These are phyloP conservation scores for Anagrus nilaparvatae DNA, from an alignment of 1,140 invertebrate genomes.

Conservation along the genomic window DNA sequence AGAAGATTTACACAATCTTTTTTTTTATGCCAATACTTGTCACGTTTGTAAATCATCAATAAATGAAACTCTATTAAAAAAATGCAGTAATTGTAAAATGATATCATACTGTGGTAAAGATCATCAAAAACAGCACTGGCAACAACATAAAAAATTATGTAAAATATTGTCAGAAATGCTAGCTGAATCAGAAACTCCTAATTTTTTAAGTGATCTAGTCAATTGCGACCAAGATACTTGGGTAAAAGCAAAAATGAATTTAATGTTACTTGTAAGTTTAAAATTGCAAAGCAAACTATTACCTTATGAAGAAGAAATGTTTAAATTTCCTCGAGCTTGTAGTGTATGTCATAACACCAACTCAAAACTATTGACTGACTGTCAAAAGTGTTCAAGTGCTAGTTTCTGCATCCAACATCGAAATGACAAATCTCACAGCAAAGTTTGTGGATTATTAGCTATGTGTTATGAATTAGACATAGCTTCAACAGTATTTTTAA, in stretches of 20 bases:
- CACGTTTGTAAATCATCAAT: slow-evolving; percentile 28
- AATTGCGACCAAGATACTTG: slow-evolving; percentile 16
- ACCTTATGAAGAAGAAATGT: slow-evolving; percentile 27
- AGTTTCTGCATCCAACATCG: slow-evolving; percentile 26
- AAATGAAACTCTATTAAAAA: slow-evolving; percentile 21
- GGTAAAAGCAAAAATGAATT: slow-evolving; percentile 23
- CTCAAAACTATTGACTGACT: slow-evolving; percentile 19
- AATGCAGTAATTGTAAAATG: slow-evolving; percentile 30
- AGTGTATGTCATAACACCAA: slow-evolving; percentile 22
- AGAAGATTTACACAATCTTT: slow-evolving; percentile 7
- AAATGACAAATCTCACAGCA: slow-evolving; percentile 15
- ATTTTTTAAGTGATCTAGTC: slow-evolving; percentile 10
- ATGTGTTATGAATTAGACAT: slow-evolving; percentile 23
- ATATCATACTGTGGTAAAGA: slow-evolving; percentile 29
- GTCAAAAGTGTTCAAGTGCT: slow-evolving; percentile 20
- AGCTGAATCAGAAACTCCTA: slow-evolving; percentile 6
- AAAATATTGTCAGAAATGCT: slow-evolving; percentile 18
- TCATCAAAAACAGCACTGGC: slow-evolving; percentile 33
- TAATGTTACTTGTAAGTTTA: slow-evolving; percentile 22
- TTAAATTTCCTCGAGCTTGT: slow-evolving; percentile 28
- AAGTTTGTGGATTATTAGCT: slow-evolving; percentile 18
- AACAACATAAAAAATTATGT: slow-evolving; percentile 30
- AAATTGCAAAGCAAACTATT: slow-evolving; percentile 21
- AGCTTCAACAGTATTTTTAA: slow-evolving; percentile 13
- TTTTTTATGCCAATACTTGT: slow-evolving; percentile 28